Evolutionary conservation across 2,888 invertebrate genomes (phyloP), one percentile per base, ranked within the genome.

Genomic region (Zeuzera pyrina): DNA sequence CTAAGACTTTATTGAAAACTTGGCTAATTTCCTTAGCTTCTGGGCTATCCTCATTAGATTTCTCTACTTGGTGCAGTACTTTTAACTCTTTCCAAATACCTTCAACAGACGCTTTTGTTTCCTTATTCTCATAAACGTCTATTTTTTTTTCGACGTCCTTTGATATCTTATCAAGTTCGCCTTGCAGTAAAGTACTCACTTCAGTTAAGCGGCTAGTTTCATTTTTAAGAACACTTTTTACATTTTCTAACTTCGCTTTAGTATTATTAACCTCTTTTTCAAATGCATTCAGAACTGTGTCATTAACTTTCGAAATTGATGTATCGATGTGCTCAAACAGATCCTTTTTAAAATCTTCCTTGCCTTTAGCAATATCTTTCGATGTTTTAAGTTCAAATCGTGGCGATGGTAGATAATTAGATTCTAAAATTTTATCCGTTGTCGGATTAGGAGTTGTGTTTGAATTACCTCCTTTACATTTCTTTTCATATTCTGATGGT

Each of bases 121-220:
- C 41, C 25, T 48, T 44, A 10, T 42, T 26, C 30, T 48, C 38
- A 12, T 45, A 37, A 33, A 43, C 43, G 12, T 41, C 40, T 4
- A 63, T 41, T 43, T 65, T 45, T 12, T 46, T 33, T 26, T 49
- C 57, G 2, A 67, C 43, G 12, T 59, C 56, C 15, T 42, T 44
- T 3, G 71, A 57, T 27, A 77, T 48, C 21, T 61, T 62, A 13
- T 57, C 50, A 5, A 76, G 44, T 47, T 72, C 62, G 15, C 49
- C 43, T 33, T 52, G 59, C 7, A 78, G 36, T 39, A 67, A 44
- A 15, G 35, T 29, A 42, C 54, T 66, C 19, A 73, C 56, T 42
- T 58, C 52, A 15, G 43, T 44, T 29, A 76, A 50, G 12, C 52
- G 56, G 39, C 57, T 45, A 3, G 63, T 57, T 49, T 70, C 62